Evolutionary conservation across 2,113 vertebrate genomes (phyloP), one percentile per base, ranked within the genome.

Genomic region (Pristiophorus japonicus): DNA sequence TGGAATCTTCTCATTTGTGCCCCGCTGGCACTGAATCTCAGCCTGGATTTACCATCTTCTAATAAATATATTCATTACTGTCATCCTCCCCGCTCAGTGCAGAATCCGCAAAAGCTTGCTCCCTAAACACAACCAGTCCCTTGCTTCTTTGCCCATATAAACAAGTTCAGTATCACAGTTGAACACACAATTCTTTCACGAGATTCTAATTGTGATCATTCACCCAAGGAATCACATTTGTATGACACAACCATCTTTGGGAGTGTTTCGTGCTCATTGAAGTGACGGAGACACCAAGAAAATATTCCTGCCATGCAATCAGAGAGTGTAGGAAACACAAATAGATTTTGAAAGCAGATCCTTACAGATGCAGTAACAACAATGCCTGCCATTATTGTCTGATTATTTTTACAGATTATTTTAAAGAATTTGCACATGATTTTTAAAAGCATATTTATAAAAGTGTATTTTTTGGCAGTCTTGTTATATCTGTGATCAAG

Each of bases 201-300:
- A 42, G 59, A 24, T 63, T 63, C 88, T 92, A 92, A 92, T 92
- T 63, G 34, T 42, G 88, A 92, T n/a, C 88, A 63, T 92, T 92
- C 59, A 24, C 34, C n/a, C 75, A 38, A 81, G 75, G n/a, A 20
- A 24, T 92, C 59, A 92, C 88, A 42, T 42, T 92, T 92, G 88
- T 63, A 22, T 65, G 6, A 65, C 16, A 42, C 16, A 63, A 14
- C 59, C 59, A 92, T 38, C 34, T n/a, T 38, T 42, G 88, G 12
- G 88, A 38, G 18, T 92, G 59, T 38, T 63, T 63, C 59, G 38
- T 63, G 18, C 5, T 63, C n/a, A 92, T 27, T n/a, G 34, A 63
- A 65, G 59, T 92, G 88, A 92, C 34, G n/a, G 34, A 92, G 34
- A 92, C 34, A 92, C 59, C 34, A 16, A 22, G 63, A 65, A 91